Evolutionary conservation across 2,888 invertebrate species (phyloP).

Genomic region (Thumatha senex): DNA sequence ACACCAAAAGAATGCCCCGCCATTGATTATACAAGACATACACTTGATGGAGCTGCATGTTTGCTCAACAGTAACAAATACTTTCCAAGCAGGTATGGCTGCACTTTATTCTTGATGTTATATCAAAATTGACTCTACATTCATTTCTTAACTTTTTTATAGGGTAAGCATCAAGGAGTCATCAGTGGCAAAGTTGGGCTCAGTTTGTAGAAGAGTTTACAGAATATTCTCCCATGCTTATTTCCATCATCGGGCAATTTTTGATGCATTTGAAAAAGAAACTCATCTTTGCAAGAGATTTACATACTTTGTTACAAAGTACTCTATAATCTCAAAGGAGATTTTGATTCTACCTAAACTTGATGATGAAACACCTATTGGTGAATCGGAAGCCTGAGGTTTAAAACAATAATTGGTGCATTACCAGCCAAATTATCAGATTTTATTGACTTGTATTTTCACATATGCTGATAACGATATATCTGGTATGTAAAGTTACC

Average conservation of each 20-base stretch:
- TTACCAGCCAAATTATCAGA: slow-evolving; percentile 24
- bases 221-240: slow-evolving; percentile 99
- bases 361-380: slow-evolving; percentile 87
- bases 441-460: slow-evolving; percentile 23
- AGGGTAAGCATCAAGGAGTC: slow-evolving; percentile 99
- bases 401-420: slow-evolving; percentile 40
- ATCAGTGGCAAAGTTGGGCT: slow-evolving; percentile 98
- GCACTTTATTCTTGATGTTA: too few relatives aligned
- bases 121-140: neutral
- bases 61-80: slow-evolving; percentile 99
- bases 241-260: slow-evolving; percentile 98
- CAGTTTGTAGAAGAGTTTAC: slow-evolving; percentile 98
- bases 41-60: slow-evolving; percentile 99
- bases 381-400: slow-evolving; percentile 78
- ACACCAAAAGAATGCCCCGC: slow-evolving; percentile 99
- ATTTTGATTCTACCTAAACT: slow-evolving; percentile 99
- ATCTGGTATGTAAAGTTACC: too few relatives aligned
- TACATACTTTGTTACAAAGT: slow-evolving; percentile 99
- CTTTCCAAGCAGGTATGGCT: slow-evolving; percentile 97
- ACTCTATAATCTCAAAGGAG: slow-evolving; percentile 98
- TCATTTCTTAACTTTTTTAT: slow-evolving; percentile 47
- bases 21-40: slow-evolving; percentile 99
- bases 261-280: slow-evolving; percentile 99
- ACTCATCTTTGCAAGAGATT: slow-evolving; percentile 97
- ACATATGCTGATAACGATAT: slow-evolving; percentile 21